Conservation (phyloP, 2,113 vertebrate genomes). For the Aythya baeri region DNA sequence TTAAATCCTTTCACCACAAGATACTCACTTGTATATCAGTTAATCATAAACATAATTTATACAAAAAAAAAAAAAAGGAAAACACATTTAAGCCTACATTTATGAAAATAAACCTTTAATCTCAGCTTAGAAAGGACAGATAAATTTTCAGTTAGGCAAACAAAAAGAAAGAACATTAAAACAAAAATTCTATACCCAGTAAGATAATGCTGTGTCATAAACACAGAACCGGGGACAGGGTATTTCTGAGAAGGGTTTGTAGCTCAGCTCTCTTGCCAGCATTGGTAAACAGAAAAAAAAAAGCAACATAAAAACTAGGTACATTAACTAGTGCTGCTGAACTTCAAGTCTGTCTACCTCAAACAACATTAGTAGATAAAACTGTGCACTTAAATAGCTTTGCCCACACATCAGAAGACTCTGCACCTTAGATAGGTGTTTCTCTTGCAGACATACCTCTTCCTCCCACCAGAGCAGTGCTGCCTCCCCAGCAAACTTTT, state of each 20-base stretch:
- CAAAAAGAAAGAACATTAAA: not conserved
- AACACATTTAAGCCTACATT: not conserved
- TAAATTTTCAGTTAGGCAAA: not conserved
- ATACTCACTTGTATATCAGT: not conserved
- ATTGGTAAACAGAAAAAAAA: not conserved
- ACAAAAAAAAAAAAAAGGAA: not conserved
- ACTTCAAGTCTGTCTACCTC: not conserved
- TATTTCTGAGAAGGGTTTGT: too few species aligned
- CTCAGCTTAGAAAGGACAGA: not conserved
- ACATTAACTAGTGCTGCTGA: not conserved
- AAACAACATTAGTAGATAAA: not conserved
- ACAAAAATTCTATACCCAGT: not conserved
- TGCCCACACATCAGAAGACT: not conserved
- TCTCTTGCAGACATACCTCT: not conserved
- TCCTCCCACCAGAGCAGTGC: not conserved
- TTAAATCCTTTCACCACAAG: not conserved
- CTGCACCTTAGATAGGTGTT: too few species aligned
- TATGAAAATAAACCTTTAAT: not conserved
- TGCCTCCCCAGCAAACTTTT: not conserved
- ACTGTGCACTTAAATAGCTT: not conserved
- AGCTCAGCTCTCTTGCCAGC: not conserved
- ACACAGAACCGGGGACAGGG: not conserved
- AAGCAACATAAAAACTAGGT: not conserved
- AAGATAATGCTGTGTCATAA: not conserved
- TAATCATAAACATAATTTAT: slow-evolving; percentile 4